phyloP scores from a whole-genome alignment of 2,888 invertebrate species.

The Phyllotreta cruciferae region DNA sequence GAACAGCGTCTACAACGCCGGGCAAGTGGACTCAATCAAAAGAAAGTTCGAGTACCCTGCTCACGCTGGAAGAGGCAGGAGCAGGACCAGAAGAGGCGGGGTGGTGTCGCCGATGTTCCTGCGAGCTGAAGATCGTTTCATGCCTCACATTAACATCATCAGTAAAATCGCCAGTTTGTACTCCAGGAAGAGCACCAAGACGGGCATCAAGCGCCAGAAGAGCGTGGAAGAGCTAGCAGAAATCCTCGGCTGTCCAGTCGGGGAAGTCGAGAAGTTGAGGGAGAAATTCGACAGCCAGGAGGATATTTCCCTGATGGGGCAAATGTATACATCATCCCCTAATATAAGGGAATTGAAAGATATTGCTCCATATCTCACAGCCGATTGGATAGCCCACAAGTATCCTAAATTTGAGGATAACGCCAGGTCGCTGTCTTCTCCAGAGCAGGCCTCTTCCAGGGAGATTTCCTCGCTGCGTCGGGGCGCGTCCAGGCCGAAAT shows the following conservation, averaged over 20 bases:
- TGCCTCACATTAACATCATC: conserved; percentile 91
- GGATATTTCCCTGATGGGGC: conserved; percentile 71
- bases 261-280: conserved; percentile 76
- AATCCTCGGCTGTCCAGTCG: conserved; percentile 62
- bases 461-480: conserved; percentile 58
- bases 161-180: conserved; percentile 77
- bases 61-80: conserved; percentile 60
- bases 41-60: conserved; percentile 67
- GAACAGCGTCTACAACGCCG: conserved; percentile 63
- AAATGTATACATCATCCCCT: conserved; percentile 82
- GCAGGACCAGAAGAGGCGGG: conserved; percentile 61
- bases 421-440: conserved; percentile 68
- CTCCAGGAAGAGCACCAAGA: conserved; percentile 53
- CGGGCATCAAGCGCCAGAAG: conserved; percentile 38
- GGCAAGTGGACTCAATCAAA: conserved; percentile 69
- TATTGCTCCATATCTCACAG: conserved; percentile 79
- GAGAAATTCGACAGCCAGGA: conserved; percentile 72
- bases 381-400: conserved; percentile 81
- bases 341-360: conserved; percentile 78
- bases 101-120: conserved; percentile 71
- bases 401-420: conserved; percentile 76
- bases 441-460: conserved; percentile 54
- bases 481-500: conserved; percentile 57
- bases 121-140: conserved; percentile 73
- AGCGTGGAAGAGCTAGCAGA: conserved; percentile 56